Percentiles rank a stretch among this genome's conserved stretches.
These are phyloP conservation scores for Phocides pigmalion DNA, from an alignment of 1,140 invertebrate genomes.

Conservation along the genomic window DNA sequence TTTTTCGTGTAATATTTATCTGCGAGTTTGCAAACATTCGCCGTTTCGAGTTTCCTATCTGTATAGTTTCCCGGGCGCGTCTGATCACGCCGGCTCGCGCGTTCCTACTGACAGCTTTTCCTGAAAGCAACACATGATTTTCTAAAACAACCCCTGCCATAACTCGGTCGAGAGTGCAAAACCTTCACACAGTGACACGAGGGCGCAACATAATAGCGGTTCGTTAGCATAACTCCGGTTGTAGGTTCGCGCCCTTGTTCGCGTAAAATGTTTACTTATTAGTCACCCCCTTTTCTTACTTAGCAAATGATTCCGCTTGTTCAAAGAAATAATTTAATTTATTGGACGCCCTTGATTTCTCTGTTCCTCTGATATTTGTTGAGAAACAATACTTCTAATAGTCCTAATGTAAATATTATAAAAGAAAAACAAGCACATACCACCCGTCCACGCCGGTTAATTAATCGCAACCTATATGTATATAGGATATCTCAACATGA, in stretches of 20 bases:
- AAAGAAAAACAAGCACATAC: too few species aligned
- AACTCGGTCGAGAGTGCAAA: constrained; percentile 79
- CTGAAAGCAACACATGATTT: constrained; percentile 75
- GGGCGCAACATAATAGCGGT: constrained; percentile 74
- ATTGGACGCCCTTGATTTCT: neutral
- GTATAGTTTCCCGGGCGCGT: constrained; percentile 41
- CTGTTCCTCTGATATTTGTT: neutral
- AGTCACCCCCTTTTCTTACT: constrained; percentile 27
- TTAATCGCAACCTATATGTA: too few species aligned
- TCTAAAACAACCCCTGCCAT: constrained; percentile 70
- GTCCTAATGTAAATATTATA: too few species aligned
- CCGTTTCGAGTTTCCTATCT: constrained; percentile 15
- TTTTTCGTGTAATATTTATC: constrained; percentile 7
- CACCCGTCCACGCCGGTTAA: too few species aligned
- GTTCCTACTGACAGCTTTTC: constrained; percentile 70
- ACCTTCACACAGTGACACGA: constrained; percentile 81
- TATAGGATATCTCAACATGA: too few species aligned
- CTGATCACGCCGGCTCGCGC: constrained; percentile 50
- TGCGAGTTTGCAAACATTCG: constrained; percentile 21
- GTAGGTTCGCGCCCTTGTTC: constrained; percentile 52
- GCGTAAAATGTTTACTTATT: constrained; percentile 72
- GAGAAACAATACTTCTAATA: neutral
- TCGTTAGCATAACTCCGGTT: constrained; percentile 73
- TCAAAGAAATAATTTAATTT: constrained; percentile 17
- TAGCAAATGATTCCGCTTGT: constrained; percentile 17